These are phyloP conservation scores for Electrophaes corylata DNA, from an alignment of 2,888 invertebrate species.

Conservation along the genomic window DNA sequence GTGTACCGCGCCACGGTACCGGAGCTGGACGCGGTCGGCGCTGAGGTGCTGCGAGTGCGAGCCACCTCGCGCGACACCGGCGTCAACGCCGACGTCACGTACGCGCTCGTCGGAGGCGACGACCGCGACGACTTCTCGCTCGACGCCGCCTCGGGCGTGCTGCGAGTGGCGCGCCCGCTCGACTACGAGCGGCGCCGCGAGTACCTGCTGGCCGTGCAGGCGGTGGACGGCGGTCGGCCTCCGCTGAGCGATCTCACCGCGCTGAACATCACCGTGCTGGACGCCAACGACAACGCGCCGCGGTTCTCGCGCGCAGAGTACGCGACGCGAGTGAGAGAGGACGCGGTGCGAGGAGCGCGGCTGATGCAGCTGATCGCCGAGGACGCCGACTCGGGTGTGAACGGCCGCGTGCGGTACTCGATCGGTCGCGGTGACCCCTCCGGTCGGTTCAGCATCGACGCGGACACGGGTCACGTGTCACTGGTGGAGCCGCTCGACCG, in stretches of 20 bases:
- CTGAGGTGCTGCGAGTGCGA: constrained; percentile 91
- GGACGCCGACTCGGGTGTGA: constrained; percentile 92
- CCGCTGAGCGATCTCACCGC: constrained; percentile 95
- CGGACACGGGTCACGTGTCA: constrained; percentile 89
- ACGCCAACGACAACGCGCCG: constrained; percentile 95
- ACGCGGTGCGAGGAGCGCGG: constrained; percentile 88
- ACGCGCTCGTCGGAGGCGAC: constrained; percentile 94
- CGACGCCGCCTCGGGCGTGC: constrained; percentile 88
- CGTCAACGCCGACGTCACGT: constrained; percentile 95
- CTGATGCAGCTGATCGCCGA: constrained; percentile 92
- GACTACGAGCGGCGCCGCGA: constrained; percentile 95
- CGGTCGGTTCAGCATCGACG: constrained; percentile 91
- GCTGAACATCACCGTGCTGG: constrained; percentile 92
- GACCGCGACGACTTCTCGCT: constrained; percentile 94
- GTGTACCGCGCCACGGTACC: constrained; percentile 91
- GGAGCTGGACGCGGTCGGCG: constrained; percentile 91
- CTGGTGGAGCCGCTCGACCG: constrained; percentile 91
- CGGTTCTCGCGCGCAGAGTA: constrained; percentile 91
- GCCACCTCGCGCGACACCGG: constrained; percentile 97
- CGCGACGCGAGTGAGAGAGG: constrained; percentile 90
- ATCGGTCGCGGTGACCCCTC: constrained; percentile 89
- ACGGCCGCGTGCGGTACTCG: constrained; percentile 91
- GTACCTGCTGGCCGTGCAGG: constrained; percentile 95
- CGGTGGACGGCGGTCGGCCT: constrained; percentile 94
- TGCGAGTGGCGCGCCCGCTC: constrained; percentile 90